A percentile compares a stretch with the other conserved stretches of the same genome.
Evolutionary conservation across 2,888 invertebrate species (phyloP).

Genomic region (Drosophila monieri): DNA sequence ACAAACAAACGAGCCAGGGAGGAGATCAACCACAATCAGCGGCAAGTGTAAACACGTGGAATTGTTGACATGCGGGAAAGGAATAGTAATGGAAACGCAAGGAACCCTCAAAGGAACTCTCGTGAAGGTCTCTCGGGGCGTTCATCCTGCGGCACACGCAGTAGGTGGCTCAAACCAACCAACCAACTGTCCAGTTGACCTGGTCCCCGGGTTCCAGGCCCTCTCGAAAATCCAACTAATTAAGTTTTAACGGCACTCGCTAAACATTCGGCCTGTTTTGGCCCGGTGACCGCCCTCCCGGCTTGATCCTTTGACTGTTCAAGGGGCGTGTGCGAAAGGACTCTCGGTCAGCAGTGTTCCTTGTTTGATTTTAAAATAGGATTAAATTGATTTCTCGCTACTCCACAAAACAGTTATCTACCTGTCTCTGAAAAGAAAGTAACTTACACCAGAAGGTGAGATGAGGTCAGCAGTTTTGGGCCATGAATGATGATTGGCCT

Average conservation of each 20-base stretch:
- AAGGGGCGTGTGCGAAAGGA: slow-evolving; percentile 66
- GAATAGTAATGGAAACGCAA: slow-evolving; percentile 1
- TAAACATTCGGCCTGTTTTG: slow-evolving; percentile 53
- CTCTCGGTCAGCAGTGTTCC: slow-evolving; percentile 32
- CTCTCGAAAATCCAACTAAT: slow-evolving; percentile 67
- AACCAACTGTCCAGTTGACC: slow-evolving; percentile 19
- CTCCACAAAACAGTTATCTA: slow-evolving; percentile 41
- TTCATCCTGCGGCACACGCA: slow-evolving; percentile 67
- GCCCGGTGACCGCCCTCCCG: slow-evolving; percentile 15
- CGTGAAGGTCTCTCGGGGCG: slow-evolving; percentile 53
- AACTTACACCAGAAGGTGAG: slow-evolving; percentile 23
- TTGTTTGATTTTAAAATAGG: slow-evolving; percentile 66
- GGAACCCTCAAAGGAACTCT: slow-evolving; percentile 33
- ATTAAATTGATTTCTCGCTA: slow-evolving; percentile 78
- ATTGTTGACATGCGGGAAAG: slow-evolving; percentile 25
- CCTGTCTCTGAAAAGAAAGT: slow-evolving; percentile 16
- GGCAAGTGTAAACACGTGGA: slow-evolving; percentile 78
- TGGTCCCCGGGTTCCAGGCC: slow-evolving; percentile 6
- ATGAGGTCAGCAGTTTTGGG: slow-evolving; percentile 69
- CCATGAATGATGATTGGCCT: slow-evolving; percentile 47
- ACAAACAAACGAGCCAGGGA: slow-evolving; percentile 18
- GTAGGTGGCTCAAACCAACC: slow-evolving; percentile 55
- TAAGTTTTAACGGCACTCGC: slow-evolving; percentile 78
- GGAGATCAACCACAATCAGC: slow-evolving; percentile 59
- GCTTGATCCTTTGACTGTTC: slow-evolving; percentile 25